Evolutionary conservation across 2,888 invertebrate species (phyloP), one percentile per base, ranked within the genome.

Genomic region (Trypoxylon attenuatum): DNA sequence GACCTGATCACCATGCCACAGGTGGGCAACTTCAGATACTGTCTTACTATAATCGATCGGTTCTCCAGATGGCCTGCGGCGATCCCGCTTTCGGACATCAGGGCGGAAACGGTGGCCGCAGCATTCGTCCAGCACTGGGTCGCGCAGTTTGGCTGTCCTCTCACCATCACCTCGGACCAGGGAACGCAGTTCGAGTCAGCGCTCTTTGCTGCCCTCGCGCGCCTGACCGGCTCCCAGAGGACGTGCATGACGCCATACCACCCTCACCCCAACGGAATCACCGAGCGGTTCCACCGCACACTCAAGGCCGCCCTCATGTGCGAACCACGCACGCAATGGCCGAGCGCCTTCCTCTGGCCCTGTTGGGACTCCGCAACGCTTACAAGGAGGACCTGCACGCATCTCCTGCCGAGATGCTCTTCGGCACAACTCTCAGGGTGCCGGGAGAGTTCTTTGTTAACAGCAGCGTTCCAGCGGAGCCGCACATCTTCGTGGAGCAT

Each of bases 11-110:
- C 79, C 0, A n/a, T 69, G 52, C 61, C 66, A 1, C 2, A 16
- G 0, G 52, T 56, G 0, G 25, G 39, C 3, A 64, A 64, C 0
- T 50, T 22, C 6, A 64, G 71, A 2, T 86, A 86, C 54, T 79
- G 80, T 15, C 77, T 87, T 1, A 87, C 87, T 0, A 75, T 76
- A 52, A 60, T 82, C 1, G 82, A 83, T 43, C 50, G 83, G 1
- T 78, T 71, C 43, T 51, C 76, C 0, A 70, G 80, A 4, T 80
- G 77, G 76, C 69, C 60, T 5, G 50, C 49, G n/a, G 60, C 22
- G 0, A 25, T 41, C 8, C 23, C 57, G 0, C 3, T 50, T 1
- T 0, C 3, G 4, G 19, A 42, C 33, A 33, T 25, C 1, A 25
- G n/a, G 2, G 55, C 56, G n/a, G 21, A 21, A 5, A 27, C 21